A percentile compares a stretch with the other conserved stretches of the same genome.
phyloP scores from a whole-genome alignment of 2,797 vertebrate genomes.

The Sandelia bainsii region DNA sequence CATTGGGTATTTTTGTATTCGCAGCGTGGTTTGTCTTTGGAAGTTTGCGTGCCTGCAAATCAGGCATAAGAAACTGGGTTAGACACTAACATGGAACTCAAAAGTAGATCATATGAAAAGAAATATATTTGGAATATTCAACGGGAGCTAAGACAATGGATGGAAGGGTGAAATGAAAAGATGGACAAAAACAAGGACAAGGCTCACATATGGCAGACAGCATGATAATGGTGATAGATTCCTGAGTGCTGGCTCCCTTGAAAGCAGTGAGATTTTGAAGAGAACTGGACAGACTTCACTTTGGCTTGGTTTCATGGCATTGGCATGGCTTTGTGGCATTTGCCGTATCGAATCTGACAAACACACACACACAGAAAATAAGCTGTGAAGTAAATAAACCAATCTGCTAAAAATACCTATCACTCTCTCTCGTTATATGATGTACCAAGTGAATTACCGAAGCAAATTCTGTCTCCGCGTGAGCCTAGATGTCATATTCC shows the following conservation, averaged over 20 bases:
- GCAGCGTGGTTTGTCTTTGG: conserved; percentile 41
- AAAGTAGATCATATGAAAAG: conserved; percentile 22
- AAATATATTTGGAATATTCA: background rate
- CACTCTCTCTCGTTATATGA: conserved; percentile 2
- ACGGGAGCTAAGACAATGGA: background rate
- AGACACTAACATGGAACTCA: conserved; percentile 36
- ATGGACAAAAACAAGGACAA: conserved; percentile 21
- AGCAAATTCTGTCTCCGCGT: conserved; percentile 30
- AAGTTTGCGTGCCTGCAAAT: conserved; percentile 32
- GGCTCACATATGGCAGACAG: conserved; percentile 33
- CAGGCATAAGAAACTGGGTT: conserved; percentile 57
- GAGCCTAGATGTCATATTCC: conserved; percentile 66
- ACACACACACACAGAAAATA: conserved; percentile 44
- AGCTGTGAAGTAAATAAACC: conserved; percentile 65
- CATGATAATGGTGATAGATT: conserved; percentile 25
- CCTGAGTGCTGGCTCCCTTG: conserved; percentile 13
- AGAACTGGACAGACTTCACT: conserved; percentile 35
- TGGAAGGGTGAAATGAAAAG: background rate
- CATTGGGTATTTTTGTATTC: conserved; percentile 50
- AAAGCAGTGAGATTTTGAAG: conserved; percentile 30
- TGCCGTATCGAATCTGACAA: conserved; percentile 42
- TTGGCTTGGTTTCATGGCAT: conserved; percentile 42
- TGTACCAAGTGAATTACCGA: conserved; percentile 13
- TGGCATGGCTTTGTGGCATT: conserved; percentile 47
- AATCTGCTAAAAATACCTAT: conserved; percentile 54